A percentile compares a stretch with the other conserved stretches of the same genome.
Evolutionary conservation across 2,113 vertebrate species (phyloP).

Genomic region (Callipepla californica): DNA sequence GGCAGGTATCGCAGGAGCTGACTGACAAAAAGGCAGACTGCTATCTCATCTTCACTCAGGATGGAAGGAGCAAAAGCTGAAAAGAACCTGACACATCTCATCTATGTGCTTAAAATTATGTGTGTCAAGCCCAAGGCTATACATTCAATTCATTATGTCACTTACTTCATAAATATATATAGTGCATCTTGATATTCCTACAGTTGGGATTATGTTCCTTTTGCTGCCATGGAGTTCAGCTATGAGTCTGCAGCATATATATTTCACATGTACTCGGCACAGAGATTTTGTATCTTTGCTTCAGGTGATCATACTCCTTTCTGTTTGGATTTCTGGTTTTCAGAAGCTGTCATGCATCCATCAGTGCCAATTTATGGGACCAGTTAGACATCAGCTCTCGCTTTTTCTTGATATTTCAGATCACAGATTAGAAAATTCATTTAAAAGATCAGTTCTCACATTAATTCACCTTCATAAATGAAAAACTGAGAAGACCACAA

Average conservation of each 20-base stretch:
- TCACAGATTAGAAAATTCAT: neutral
- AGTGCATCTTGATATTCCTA: neutral
- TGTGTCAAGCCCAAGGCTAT: neutral
- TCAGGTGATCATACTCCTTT: neutral
- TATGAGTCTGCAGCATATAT: neutral
- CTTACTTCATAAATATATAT: neutral
- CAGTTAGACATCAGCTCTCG: neutral
- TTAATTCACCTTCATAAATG: neutral
- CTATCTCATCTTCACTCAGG: neutral
- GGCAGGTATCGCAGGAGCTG: neutral
- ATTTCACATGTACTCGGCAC: neutral
- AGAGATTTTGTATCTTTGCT: neutral
- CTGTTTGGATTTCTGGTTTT: constrained; percentile 24
- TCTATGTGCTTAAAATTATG: neutral
- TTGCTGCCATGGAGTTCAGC: neutral
- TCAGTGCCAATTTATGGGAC: neutral
- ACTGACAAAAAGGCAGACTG: too few species aligned
- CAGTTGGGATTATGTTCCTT: neutral
- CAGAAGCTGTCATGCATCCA: neutral
- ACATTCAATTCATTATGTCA: neutral
- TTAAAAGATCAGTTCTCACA: neutral
- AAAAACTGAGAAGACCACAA: neutral
- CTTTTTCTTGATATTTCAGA: neutral
- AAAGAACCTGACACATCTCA: neutral
- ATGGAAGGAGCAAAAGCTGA: neutral